These are phyloP conservation scores for Syrrhaptes paradoxus DNA, from an alignment of 2,113 vertebrate genomes.

Conservation along the genomic window DNA sequence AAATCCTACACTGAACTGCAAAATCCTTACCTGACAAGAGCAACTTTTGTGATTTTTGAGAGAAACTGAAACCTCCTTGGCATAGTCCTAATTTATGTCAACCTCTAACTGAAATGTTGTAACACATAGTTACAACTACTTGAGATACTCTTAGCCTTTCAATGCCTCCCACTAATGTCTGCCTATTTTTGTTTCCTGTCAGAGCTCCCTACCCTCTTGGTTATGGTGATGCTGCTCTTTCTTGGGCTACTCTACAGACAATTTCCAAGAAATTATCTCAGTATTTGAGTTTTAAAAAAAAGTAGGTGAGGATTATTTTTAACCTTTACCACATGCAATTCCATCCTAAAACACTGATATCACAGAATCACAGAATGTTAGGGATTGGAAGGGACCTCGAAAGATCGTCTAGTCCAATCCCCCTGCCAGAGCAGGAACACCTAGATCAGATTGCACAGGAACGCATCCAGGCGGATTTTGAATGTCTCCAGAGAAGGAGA, in stretches of 20 bases:
- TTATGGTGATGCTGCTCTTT: not conserved
- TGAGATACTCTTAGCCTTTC: not conserved
- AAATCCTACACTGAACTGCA: not conserved
- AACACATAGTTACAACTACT: not conserved
- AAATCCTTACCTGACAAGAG: not conserved
- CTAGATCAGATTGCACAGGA: too few relatives aligned
- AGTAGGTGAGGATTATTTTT: not conserved
- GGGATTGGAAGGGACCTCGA: too few relatives aligned
- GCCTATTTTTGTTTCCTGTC: not conserved
- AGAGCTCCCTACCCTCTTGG: not conserved
- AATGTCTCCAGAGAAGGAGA: too few relatives aligned
- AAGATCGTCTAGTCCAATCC: too few relatives aligned
- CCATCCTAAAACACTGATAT: not conserved
- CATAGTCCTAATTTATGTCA: not conserved
- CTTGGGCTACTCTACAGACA: not conserved
- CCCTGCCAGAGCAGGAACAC: too few relatives aligned
- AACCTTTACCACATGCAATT: not conserved
- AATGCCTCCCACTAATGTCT: not conserved
- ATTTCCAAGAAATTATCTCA: not conserved
- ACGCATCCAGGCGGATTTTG: too few relatives aligned
- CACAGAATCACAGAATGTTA: too few relatives aligned
- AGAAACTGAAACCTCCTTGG: not conserved
- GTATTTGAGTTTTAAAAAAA: not conserved
- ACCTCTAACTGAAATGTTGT: not conserved
- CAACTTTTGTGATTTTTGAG: not conserved